Percentiles rank a stretch among this genome's conserved stretches.
These are phyloP conservation scores for Ectemnius lituratus DNA, from an alignment of 2,888 invertebrate species.

Conservation along the genomic window DNA sequence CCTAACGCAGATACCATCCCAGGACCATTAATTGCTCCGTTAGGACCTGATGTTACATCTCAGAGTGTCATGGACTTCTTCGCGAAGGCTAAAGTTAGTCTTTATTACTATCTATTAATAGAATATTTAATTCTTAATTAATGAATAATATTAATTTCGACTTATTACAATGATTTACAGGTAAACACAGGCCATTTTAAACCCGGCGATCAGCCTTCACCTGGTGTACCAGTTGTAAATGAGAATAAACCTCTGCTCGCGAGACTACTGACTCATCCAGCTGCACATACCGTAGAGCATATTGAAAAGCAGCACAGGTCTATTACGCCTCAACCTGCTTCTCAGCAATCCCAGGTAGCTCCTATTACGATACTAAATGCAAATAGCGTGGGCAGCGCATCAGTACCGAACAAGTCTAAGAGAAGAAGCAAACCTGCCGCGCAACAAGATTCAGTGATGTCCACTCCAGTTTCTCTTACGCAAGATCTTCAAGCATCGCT, in stretches of 20 bases:
- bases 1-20: constrained; percentile 60
- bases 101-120: neutral
- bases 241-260: constrained; percentile 85
- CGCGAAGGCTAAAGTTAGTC: constrained; percentile 82
- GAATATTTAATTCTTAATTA: neutral
- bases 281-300: constrained; percentile 88
- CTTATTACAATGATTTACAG: constrained; percentile 45
- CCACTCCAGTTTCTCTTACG: constrained; percentile 59
- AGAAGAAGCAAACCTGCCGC: constrained; percentile 57
- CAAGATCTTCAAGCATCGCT: constrained; percentile 57
- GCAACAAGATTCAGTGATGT: constrained; percentile 53
- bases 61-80: constrained; percentile 94
- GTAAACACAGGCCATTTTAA: constrained; percentile 74
- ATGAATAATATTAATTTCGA: neutral
- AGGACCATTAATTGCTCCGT: constrained; percentile 78
- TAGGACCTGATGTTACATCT: constrained; percentile 85
- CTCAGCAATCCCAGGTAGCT: constrained; percentile 51
- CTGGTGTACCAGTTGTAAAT: constrained; percentile 73
- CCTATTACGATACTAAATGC: constrained; percentile 41
- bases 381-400: constrained; percentile 50
- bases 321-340: constrained; percentile 82
- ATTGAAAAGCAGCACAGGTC: constrained; percentile 92
- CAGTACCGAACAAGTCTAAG: constrained; percentile 62
- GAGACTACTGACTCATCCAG: constrained; percentile 90
- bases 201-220: constrained; percentile 70